These are phyloP conservation scores for Catostomus latipinnis DNA, from an alignment of 2,797 vertebrate species.

Conservation along the genomic window DNA sequence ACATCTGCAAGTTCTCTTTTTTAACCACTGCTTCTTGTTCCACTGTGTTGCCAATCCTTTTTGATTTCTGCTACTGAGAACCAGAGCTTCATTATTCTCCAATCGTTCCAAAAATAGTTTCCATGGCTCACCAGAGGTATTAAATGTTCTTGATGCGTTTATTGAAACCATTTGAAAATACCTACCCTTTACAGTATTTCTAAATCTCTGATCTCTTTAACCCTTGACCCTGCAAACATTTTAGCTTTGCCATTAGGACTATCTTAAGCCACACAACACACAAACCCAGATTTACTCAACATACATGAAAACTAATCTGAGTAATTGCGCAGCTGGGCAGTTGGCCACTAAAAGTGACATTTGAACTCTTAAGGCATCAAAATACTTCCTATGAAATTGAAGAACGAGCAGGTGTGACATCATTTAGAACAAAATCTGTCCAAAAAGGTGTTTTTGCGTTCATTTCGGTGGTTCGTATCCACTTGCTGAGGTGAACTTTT, in stretches of 20 bases:
- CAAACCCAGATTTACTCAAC: background rate
- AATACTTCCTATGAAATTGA: too few species aligned
- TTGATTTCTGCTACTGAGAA: conserved; percentile 21
- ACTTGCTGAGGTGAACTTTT: too few species aligned
- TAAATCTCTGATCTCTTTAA: background rate
- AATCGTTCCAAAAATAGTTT: conserved; percentile 19
- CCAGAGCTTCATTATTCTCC: conserved; percentile 28
- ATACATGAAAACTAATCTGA: conserved; percentile 14
- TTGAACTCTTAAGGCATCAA: conserved; percentile 39
- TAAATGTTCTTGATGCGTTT: background rate
- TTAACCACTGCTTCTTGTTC: background rate
- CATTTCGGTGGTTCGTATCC: too few species aligned
- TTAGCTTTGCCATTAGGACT: conserved; percentile 1
- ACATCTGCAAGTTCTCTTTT: background rate
- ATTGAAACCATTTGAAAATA: conserved; percentile 1
- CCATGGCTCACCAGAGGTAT: conserved; percentile 24
- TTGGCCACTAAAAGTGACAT: conserved; percentile 46
- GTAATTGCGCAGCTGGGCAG: background rate
- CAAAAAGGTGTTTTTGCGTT: too few species aligned
- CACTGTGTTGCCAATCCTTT: background rate
- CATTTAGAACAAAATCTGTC: too few species aligned
- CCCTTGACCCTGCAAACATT: background rate
- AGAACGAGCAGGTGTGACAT: too few species aligned
- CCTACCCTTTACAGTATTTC: conserved; percentile 1
- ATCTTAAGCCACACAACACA: background rate